Conservation (phyloP, 2,113 vertebrate genomes). For the Calonectris borealis region DNA sequence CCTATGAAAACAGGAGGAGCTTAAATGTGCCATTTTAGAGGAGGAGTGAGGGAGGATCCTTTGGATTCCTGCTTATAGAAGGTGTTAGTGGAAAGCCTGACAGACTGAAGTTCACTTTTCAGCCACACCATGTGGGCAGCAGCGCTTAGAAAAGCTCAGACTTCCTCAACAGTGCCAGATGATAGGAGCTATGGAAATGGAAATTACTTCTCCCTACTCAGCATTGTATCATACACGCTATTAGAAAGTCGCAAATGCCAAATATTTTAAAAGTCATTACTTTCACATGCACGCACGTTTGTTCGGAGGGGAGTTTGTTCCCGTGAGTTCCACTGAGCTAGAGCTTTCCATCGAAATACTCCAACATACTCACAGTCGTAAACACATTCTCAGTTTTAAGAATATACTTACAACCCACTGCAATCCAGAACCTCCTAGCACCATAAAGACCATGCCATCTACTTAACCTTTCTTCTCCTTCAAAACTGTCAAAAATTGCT, state of each 20-base stretch:
- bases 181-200: neutral
- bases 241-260: neutral
- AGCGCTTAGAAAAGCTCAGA: neutral
- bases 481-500: neutral
- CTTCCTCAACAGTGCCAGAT: neutral
- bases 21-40: neutral
- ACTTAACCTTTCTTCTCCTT: neutral
- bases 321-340: neutral
- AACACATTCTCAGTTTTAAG: neutral
- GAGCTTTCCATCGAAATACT: neutral
- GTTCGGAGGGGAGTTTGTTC: neutral
- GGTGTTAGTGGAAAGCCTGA: neutral
- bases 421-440: neutral
- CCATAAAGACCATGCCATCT: neutral
- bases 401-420: neutral
- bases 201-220: neutral
- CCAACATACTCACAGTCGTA: neutral
- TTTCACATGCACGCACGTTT: neutral
- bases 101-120: neutral
- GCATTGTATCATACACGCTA: neutral
- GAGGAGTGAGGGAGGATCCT: neutral
- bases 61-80: neutral
- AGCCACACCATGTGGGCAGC: neutral
- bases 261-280: neutral
- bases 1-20: neutral